Percentiles rank a stretch among this genome's conserved stretches.
Evolutionary conservation across 2,888 invertebrate species (phyloP).

Genomic region (Cheilosia impressa): DNA sequence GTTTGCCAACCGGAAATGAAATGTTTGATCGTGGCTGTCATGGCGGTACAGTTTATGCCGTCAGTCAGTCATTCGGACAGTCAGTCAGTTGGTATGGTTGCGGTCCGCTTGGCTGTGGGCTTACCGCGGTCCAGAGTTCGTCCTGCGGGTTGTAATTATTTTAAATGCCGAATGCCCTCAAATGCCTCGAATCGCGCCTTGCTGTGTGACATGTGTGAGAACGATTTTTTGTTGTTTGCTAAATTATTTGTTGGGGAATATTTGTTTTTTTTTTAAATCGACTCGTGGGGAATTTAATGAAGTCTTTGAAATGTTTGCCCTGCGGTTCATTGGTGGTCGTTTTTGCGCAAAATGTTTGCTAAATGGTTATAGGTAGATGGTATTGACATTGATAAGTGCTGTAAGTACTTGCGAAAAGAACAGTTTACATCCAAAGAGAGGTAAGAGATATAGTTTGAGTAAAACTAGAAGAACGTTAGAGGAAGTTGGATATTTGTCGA

Average conservation of each 20-base stretch:
- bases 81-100: conserved; percentile 48
- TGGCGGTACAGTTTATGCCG: conserved; percentile 66
- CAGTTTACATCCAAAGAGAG: too few species aligned
- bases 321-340: background rate
- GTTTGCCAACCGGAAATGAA: conserved; percentile 74
- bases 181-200: conserved; percentile 60
- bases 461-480: too few species aligned
- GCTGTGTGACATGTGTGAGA: conserved; percentile 72
- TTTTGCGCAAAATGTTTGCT: background rate
- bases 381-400: too few species aligned
- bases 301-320: conserved; percentile 17
- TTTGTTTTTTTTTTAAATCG: background rate
- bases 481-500: too few species aligned
- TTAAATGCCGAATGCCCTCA: conserved; percentile 72
- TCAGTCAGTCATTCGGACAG: conserved; percentile 66
- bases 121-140: conserved; percentile 41
- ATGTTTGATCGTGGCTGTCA: conserved; percentile 75
- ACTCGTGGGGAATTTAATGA: conserved; percentile 11
- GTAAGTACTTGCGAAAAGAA: too few species aligned
- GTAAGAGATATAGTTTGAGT: too few species aligned
- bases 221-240: conserved; percentile 38
- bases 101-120: conserved; percentile 5
- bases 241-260: conserved; percentile 5
- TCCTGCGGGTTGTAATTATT: conserved; percentile 73
- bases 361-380: too few species aligned